phyloP scores from a whole-genome alignment of 2,113 vertebrate species.

The Osmerus eperlanus region DNA sequence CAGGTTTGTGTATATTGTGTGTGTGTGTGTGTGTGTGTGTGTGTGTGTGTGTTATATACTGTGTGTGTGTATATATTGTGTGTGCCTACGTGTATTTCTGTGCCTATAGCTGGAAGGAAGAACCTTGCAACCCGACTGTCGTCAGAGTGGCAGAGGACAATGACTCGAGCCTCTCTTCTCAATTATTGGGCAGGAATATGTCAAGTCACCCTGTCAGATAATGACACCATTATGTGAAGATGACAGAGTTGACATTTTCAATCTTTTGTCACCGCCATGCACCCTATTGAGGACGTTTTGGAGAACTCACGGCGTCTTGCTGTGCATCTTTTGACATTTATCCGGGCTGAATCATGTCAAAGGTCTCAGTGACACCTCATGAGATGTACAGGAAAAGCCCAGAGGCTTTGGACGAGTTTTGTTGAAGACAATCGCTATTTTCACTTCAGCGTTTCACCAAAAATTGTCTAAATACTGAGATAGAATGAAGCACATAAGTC shows the following conservation, averaged over 20 bases:
- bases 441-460: too few species aligned
- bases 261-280: conserved; percentile 1
- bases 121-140: background rate
- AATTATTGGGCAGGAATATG: conserved; percentile 20
- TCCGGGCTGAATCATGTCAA: too few species aligned
- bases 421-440: too few species aligned
- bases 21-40: background rate
- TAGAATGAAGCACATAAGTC: too few species aligned
- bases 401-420: too few species aligned
- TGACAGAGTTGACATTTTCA: conserved; percentile 26
- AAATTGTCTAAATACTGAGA: too few species aligned
- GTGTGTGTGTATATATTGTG: background rate
- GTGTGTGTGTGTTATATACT: background rate
- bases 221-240: conserved; percentile 32
- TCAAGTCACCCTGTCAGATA: conserved; percentile 29
- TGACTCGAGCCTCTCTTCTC: conserved; percentile 12
- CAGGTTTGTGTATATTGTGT: too few species aligned
- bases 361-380: too few species aligned
- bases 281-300: background rate
- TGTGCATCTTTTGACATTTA: too few species aligned
- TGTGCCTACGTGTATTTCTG: background rate
- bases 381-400: too few species aligned
- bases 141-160: background rate
- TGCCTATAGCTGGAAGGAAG: background rate
- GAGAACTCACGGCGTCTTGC: too few species aligned